Conservation (phyloP, 2,797 vertebrate genomes). For the Sphenopsis melanotis region DNA sequence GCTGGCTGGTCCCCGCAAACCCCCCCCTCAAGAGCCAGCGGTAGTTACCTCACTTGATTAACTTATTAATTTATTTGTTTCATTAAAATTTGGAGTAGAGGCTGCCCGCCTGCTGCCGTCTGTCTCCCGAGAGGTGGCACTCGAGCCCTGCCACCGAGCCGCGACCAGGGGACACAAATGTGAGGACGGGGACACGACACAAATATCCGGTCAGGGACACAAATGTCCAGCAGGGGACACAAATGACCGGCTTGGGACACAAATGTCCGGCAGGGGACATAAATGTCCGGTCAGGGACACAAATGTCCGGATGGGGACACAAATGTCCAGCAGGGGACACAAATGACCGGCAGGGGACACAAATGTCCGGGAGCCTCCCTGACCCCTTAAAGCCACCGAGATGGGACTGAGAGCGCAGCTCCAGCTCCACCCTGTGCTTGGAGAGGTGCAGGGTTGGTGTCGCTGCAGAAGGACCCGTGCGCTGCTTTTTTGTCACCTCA, state of each 20-base stretch:
- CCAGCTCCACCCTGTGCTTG: fast-evolving
- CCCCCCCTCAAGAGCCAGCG: slow-evolving; percentile 66
- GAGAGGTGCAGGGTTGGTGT: neutral
- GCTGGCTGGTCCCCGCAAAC: slow-evolving; percentile 17
- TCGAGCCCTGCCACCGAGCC: neutral
- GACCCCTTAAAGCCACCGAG: fast-evolving
- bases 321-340: fast-evolving
- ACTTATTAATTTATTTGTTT: slow-evolving; percentile 95
- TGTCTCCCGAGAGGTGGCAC: slow-evolving; percentile 49
- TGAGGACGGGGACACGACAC: neutral
- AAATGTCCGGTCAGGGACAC: fast-evolving
- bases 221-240: too few species aligned
- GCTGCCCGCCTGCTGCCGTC: slow-evolving; percentile 17
- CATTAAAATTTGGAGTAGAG: slow-evolving; percentile 90
- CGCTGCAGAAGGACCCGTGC: fast-evolving
- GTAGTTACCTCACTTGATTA: slow-evolving; percentile 90
- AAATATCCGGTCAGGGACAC: neutral
- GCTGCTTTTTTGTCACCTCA: fast-evolving
- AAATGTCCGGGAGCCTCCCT: neutral
- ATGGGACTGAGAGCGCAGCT: fast-evolving
- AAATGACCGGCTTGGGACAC: fast-evolving
- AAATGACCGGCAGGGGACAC: too few species aligned
- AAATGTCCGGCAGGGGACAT: fast-evolving
- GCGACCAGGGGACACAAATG: neutral
- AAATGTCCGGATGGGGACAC: too few species aligned